phyloP scores from a whole-genome alignment of 2,113 vertebrate genomes.

The Marmota monax region DNA sequence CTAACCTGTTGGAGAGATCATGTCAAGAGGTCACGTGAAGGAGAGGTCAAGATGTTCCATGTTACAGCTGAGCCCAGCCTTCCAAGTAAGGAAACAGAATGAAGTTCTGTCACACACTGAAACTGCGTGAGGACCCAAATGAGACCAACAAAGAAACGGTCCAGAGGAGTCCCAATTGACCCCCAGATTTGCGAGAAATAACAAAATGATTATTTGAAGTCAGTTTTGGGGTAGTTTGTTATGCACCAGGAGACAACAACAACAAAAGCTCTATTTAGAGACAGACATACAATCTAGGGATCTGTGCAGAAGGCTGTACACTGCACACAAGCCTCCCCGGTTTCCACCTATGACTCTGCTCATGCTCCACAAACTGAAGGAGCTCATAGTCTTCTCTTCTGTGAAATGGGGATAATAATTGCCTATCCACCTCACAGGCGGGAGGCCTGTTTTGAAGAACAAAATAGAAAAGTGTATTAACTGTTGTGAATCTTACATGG shows the following conservation, averaged over 20 bases:
- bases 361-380: not conserved
- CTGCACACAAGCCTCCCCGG: not conserved
- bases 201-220: not conserved
- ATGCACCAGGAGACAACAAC: not conserved
- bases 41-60: not conserved
- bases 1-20: not conserved
- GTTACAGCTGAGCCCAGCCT: not conserved
- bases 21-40: fast-evolving
- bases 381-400: not conserved
- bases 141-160: not conserved
- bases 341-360: not conserved
- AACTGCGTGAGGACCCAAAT: not conserved
- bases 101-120: not conserved
- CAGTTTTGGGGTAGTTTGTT: not conserved
- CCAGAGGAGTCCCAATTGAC: not conserved
- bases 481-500: not conserved
- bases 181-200: not conserved
- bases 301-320: not conserved
- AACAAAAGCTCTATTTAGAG: not conserved
- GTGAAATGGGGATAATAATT: not conserved
- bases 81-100: not conserved
- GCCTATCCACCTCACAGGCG: not conserved
- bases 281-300: not conserved
- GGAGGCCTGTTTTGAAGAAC: not conserved
- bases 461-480: not conserved